phyloP scores from a whole-genome alignment of 2,113 vertebrate genomes.

The Caranx melampygus region DNA sequence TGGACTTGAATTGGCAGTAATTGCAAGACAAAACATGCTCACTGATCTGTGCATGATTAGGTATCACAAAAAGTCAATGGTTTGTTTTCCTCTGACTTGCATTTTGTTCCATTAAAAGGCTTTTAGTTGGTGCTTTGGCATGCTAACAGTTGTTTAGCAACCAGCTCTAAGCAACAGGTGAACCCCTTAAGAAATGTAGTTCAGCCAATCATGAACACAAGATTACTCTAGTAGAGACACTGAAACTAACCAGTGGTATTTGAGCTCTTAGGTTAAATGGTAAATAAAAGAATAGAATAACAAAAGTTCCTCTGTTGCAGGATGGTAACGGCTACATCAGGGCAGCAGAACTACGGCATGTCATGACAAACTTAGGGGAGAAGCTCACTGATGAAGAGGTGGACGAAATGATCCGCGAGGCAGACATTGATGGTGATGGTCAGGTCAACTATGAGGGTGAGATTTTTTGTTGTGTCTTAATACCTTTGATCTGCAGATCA shows the following conservation, averaged over 20 bases:
- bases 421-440: conserved; percentile 91
- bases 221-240: not conserved
- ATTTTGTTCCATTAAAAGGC: not conserved
- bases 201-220: not conserved
- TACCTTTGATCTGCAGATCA: not conserved
- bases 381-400: conserved; percentile 93
- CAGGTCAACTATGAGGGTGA: conserved; percentile 95
- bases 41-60: not conserved
- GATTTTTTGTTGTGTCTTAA: conserved; percentile 27
- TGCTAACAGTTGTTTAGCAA: not conserved
- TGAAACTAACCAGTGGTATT: not conserved
- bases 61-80: not conserved
- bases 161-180: not conserved
- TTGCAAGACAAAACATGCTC: not conserved
- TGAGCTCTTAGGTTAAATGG: not conserved
- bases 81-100: not conserved
- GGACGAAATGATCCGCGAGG: conserved; percentile 94
- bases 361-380: conserved; percentile 94
- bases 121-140: not conserved
- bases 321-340: conserved; percentile 94
- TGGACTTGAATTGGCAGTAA: not conserved
- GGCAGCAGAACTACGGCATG: conserved; percentile 90
- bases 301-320: conserved; percentile 63
- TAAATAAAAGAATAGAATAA: not conserved
- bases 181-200: not conserved